Evolutionary conservation across 2,888 invertebrate genomes (phyloP), one percentile per base, ranked within the genome.

Genomic region (Drosophila rellima): DNA sequence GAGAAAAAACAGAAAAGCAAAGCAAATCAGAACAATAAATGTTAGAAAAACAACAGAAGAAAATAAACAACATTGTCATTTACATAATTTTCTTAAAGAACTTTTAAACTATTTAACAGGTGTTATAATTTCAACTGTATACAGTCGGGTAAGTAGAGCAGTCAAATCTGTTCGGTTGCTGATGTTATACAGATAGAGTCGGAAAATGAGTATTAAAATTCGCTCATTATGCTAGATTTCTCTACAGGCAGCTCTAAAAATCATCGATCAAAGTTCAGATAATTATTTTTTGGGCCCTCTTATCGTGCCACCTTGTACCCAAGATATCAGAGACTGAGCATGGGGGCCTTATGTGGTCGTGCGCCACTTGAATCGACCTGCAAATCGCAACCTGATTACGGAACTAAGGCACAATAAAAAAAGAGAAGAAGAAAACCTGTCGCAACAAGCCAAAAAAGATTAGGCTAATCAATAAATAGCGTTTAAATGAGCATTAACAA

Each of bases 21-120:
- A 80, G 60, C 69, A 79, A 82, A 82, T 60, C 80, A 70, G 84
- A 83, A 88, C 85, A 85, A 89, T 83, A 83, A 82, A 83, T 83
- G 70, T 89, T 78, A 73, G 79, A 57, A 44, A 54, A 71, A 44
- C 26, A 52, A 52, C 8, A 42, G 20, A 65, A 75, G 69, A 61
- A 70, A 80, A 70, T 54, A 73, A 73, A 65, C 37, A 55, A 67
- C 55, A 63, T 68, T 83, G 70, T 57, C 66, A 83, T 74, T 66
- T 60, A 65, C 57, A 18, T n/a, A 18, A 11, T 13, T 20, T 42
- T 70, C 2, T 26, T 26, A 26, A 26, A 26, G 7, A 26, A 26
- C 26, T 26, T 56, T 35, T 54, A 52, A 67, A 65, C 33, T 61
- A 31, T 20, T 44, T 20, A 62, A 44, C 13, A 42, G 51, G 8